A percentile compares a stretch with the other conserved stretches of the same genome.
These are phyloP conservation scores for Sinonovacula constricta DNA, from an alignment of 1,140 invertebrate species.

Conservation along the genomic window DNA sequence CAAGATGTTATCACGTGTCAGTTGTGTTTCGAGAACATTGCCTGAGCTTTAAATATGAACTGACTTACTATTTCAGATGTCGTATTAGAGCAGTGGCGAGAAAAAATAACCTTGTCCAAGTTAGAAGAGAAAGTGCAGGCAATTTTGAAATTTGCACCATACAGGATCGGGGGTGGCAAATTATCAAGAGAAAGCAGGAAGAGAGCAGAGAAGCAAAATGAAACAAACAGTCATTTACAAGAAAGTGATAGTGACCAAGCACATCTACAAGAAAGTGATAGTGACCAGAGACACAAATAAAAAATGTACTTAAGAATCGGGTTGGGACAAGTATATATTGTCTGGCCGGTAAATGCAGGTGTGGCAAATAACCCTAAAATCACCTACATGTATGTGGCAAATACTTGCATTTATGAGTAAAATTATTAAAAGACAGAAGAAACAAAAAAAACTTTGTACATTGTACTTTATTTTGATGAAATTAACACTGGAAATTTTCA, in stretches of 20 bases:
- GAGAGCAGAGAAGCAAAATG: constrained; percentile 12
- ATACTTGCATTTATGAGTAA: constrained; percentile 16
- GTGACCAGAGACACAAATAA: constrained; percentile 15
- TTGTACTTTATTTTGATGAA: constrained; percentile 20
- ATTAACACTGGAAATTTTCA: constrained; percentile 10
- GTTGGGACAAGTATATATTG: constrained; percentile 16
- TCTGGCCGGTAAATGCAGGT: constrained; percentile 14
- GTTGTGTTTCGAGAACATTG: constrained; percentile 12
- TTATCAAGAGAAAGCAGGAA: constrained; percentile 16
- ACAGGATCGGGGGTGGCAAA: constrained; percentile 13
- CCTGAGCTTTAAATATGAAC: constrained; percentile 18
- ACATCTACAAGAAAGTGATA: constrained; percentile 9
- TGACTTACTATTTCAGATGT: constrained; percentile 19
- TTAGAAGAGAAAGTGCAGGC: constrained; percentile 10
- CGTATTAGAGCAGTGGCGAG: constrained; percentile 11
- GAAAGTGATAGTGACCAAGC: constrained; percentile 18
- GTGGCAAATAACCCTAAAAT: constrained; percentile 16
- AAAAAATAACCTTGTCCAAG: constrained; percentile 16
- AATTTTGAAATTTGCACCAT: constrained; percentile 20
- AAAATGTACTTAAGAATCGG: constrained; percentile 19
- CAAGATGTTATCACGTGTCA: no score
- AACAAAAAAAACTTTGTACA: no score
- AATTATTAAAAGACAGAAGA: constrained; percentile 6
- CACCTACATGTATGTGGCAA: constrained; percentile 18
- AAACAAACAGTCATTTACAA: constrained; percentile 17